Percentiles rank a stretch among this genome's conserved stretches.
phyloP scores from a whole-genome alignment of 2,888 invertebrate species.

The Panopea generosa region DNA sequence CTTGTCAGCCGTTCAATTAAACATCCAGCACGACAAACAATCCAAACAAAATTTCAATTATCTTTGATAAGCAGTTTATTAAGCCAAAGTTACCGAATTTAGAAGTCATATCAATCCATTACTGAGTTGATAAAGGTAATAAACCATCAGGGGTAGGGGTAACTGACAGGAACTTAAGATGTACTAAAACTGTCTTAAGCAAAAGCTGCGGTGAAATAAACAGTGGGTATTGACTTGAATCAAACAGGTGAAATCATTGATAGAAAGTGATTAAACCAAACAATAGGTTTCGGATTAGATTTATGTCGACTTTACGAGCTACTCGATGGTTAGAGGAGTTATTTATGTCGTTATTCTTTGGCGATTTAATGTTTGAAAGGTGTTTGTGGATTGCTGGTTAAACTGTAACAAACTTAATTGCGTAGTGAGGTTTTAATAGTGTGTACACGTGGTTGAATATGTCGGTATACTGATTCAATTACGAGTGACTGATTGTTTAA shows the following conservation, averaged over 20 bases:
- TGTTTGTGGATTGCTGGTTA: background rate
- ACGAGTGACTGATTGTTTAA: too few relatives aligned
- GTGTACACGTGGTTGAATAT: too few relatives aligned
- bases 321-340: too few relatives aligned
- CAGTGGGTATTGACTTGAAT: too few relatives aligned
- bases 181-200: too few relatives aligned
- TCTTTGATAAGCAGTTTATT: conserved; percentile 21
- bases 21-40: conserved; percentile 18
- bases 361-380: conserved; percentile 6
- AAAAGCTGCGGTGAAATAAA: too few relatives aligned
- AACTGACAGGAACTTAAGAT: too few relatives aligned
- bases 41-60: too few relatives aligned
- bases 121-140: conserved; percentile 19
- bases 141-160: conserved; percentile 1
- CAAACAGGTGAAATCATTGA: conserved; percentile 4
- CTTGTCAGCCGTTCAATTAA: too few relatives aligned
- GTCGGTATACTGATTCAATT: too few relatives aligned
- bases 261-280: conserved; percentile 17
- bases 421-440: too few relatives aligned
- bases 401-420: too few relatives aligned
- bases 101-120: conserved; percentile 31
- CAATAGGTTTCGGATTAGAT: conserved; percentile 15
- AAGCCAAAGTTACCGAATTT: conserved; percentile 12
- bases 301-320: background rate
- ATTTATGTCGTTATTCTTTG: background rate